These are phyloP conservation scores for Clarias platycephalus DNA, from an alignment of 2,797 vertebrate species.

Conservation along the genomic window DNA sequence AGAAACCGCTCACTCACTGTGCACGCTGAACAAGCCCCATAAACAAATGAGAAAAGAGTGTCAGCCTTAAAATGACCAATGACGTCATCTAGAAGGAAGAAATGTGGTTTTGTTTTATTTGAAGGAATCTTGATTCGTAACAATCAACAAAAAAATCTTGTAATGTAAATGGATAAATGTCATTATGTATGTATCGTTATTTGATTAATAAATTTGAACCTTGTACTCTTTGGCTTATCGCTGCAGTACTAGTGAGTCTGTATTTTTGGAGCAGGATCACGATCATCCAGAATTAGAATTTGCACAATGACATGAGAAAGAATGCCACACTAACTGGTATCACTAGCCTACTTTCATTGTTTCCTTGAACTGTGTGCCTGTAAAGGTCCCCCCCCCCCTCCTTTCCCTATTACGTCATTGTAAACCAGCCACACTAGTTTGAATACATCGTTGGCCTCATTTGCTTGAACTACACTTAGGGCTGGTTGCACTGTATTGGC, in stretches of 20 bases:
- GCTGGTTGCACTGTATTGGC: not conserved
- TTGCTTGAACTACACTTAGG: conserved; percentile 5
- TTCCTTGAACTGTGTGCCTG: not conserved
- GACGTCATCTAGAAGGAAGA: not conserved
- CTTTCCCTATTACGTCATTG: not conserved
- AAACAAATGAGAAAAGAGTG: not conserved
- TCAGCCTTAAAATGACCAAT: not conserved
- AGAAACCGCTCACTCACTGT: not conserved
- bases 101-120: not conserved
- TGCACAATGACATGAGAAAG: not conserved
- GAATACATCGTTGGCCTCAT: conserved; percentile 27
- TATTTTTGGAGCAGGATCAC: not conserved
- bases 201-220: no score
- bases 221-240: not conserved
- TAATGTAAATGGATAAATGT: no score
- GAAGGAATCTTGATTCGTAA: not conserved
- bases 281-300: conserved; percentile 14
- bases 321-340: not conserved
- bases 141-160: no score
- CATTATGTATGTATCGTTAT: no score
- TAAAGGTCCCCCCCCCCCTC: no score
- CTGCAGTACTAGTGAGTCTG: not conserved
- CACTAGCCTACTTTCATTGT: not conserved
- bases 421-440: conserved; percentile 14
- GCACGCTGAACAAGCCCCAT: not conserved